Evolutionary conservation across 2,113 vertebrate genomes (phyloP), one percentile per base, ranked within the genome.

Genomic region (Pampusana beccarii): DNA sequence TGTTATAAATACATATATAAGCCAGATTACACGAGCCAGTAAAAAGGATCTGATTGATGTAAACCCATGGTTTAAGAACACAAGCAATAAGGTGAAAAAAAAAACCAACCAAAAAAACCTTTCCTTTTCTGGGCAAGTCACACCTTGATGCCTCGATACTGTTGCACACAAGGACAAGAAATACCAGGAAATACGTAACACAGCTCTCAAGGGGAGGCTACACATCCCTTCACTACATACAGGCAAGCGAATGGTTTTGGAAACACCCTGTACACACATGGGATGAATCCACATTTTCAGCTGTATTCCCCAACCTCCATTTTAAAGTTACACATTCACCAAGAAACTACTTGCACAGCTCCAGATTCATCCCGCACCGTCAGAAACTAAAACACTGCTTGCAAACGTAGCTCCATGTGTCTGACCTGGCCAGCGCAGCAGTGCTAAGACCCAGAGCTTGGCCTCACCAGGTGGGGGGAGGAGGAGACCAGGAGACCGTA

Each of bases 221-320:
- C 80, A 8, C n/a, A 7, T 57, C 93, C 33, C 54, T 6, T 29
- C 28, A 0, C 66, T 6, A 13, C 10, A 1, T 8, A 26, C 1
- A 0, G 26, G 13, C 78, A 57, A 0, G 1, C 1, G 13, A 71
- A 78, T 0, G 0, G 38, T 8, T 94, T 23, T 11, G 51, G 50
- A 56, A 92, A 21, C 70, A 40, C 24, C 40, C 20, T 1, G 17
- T 1, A 4, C 21, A 8, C 71, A 2, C 50, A 12, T 0, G 0
- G 46, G 54, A 31, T 9, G 15, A 53, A 61, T 1, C 80, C 84
- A 12, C 21, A 0, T 29, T 57, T 34, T 12, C 67, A 54, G 29
- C 58, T 28, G 3, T 23, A 13, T 16, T 8, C 78, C 86, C 16
- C 1, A 48, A 75, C 74, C 87, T 85, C 95, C 91, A 91, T 88